Percentiles rank a stretch among this genome's conserved stretches.
Conservation (phyloP, 2,113 vertebrate genomes). For the Eclectus roratus region DNA sequence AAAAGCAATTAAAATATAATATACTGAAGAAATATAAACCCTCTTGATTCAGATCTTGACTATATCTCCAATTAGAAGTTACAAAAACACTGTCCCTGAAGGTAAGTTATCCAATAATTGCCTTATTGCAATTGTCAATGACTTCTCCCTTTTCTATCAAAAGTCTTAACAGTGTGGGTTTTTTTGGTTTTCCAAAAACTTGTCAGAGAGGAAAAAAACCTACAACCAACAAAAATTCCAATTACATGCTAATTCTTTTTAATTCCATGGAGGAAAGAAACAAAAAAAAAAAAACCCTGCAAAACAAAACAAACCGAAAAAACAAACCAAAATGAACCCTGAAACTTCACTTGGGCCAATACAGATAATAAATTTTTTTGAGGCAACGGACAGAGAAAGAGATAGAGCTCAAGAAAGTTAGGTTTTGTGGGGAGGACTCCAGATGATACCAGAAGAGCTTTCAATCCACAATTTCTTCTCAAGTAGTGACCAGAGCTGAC, state of each 20-base stretch:
- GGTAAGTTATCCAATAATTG: slow-evolving; percentile 28
- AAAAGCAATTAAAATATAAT: slow-evolving; percentile 60
- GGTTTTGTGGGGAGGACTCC: background rate
- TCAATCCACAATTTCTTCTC: background rate
- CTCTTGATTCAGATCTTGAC: slow-evolving; percentile 43
- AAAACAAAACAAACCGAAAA: background rate
- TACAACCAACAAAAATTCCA: background rate
- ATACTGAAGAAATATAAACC: slow-evolving; percentile 28
- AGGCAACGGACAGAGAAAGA: background rate
- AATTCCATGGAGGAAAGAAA: background rate
- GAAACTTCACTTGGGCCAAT: background rate
- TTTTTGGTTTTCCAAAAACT: background rate
- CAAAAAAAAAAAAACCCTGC: background rate
- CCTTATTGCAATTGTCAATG: background rate
- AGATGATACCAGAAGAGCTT: background rate
- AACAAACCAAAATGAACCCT: background rate
- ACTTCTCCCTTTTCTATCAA: background rate
- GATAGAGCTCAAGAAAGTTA: background rate
- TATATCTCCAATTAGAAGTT: slow-evolving; percentile 47
- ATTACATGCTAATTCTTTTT: background rate
- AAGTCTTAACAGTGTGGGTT: background rate
- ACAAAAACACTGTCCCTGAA: slow-evolving; percentile 20
- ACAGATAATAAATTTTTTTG: background rate
- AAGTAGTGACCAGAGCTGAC: background rate
- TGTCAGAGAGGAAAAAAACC: background rate